phyloP scores from a whole-genome alignment of 2,888 invertebrate genomes.

The Orthonevra nobilis region DNA sequence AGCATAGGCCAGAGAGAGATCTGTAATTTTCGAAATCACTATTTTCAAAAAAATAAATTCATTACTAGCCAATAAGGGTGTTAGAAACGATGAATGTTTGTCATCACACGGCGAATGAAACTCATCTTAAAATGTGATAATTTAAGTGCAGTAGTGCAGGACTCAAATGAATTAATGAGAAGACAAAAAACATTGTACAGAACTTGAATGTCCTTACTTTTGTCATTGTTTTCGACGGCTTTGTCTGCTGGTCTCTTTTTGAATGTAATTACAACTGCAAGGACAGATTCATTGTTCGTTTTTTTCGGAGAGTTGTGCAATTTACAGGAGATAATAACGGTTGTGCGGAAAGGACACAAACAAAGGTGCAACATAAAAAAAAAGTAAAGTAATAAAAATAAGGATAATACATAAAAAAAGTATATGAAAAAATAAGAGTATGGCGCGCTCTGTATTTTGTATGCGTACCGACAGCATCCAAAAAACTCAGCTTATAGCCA shows the following conservation, averaged over 20 bases:
- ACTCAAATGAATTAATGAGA: slow-evolving; percentile 1
- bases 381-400: slow-evolving; percentile 47
- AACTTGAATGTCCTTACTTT: slow-evolving; percentile 61
- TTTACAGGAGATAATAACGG: slow-evolving; percentile 64
- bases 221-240: slow-evolving; percentile 55
- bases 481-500: not conserved
- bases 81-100: not conserved
- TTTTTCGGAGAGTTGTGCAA: slow-evolving; percentile 26
- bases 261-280: slow-evolving; percentile 78
- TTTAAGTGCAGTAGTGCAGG: not conserved
- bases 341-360: slow-evolving; percentile 63
- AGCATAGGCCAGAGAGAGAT: slow-evolving; percentile 79
- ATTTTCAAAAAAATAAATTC: slow-evolving; percentile 69
- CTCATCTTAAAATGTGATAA: not conserved
- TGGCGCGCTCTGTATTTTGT: not conserved
- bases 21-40: slow-evolving; percentile 72
- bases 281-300: slow-evolving; percentile 38
- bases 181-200: slow-evolving; percentile 32
- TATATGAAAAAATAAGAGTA: slow-evolving; percentile 1
- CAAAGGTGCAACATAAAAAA: slow-evolving; percentile 47
- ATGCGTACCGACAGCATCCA: not conserved
- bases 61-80: no score
- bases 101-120: not conserved
- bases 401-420: slow-evolving; percentile 18
- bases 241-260: slow-evolving; percentile 72